Evolutionary conservation across 2,797 vertebrate species (phyloP), one percentile per base, ranked within the genome.

Genomic region (Rhinella marina): DNA sequence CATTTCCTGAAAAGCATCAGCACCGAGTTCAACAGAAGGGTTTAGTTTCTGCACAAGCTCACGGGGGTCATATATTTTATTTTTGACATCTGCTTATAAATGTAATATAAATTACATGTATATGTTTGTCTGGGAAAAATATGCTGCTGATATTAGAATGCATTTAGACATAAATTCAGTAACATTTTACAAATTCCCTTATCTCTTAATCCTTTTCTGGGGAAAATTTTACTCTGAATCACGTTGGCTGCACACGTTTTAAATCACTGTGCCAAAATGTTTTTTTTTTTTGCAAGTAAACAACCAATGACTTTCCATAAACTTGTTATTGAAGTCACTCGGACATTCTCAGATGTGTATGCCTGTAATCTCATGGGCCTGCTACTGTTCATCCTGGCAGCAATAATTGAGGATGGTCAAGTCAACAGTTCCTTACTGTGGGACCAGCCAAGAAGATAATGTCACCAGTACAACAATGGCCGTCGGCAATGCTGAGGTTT

Each of bases 1-100:
- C 27, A 88, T 88, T 88, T 88, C 87, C 87, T 88, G 87, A 88
- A 88, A 88, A 84, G 87, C 75, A 72, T 72, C 70, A 82, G 59
- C 27, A 57, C 3, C 29, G 21, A 66, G 81, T 83, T 88, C n/a
- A 79, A 25, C 62, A 50, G 62, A 79, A 14, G 13, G 75, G 59
- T 87, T 82, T 17, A 29, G 4, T 19, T 50, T 82, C 41, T 27
- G 64, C 61, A 83, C 41, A 21, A 68, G 21, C 48, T 83, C 52
- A 14, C 17, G 13, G 52, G 48, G 81, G 25, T 68, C 52, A 56
- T 72, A 32, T 32, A 52, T 21, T 52, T 52, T 56, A 68, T 54
- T 29, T 81, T 62, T 80, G 9, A 59, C 77, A 80, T 32, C 32
- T 61, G 27, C 78, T 81, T 81, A 52, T n/a, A 62, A 41, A 54